Base-by-base conservation (phyloP, 2,888 invertebrate species). In the Tetanocera ferruginea region DNA sequence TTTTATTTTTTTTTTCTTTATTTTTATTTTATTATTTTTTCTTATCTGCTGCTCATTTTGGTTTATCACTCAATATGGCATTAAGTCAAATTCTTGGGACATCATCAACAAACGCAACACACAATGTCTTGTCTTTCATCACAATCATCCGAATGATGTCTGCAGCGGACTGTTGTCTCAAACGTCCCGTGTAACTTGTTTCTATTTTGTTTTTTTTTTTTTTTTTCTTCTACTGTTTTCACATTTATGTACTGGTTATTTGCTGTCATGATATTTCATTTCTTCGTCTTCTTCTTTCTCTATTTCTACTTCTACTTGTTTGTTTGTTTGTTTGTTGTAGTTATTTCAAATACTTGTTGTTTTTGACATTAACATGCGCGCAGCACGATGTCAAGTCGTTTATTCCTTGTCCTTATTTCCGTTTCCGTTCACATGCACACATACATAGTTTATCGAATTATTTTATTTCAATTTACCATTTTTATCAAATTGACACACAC, bases 331-430 rank as follows among this genome's bases (percentile, higher is more conserved):
- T 62, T 25, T 62, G 31, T 25, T 11, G 43, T 49, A 49, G 23
- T 43, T 9, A 3, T 67, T 49, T 49, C 17, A 19, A 49, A 28
- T 49, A 11, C 49, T 69, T 49, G 49, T 69, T 69, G 69, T 49
- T 69, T 37, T 49, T 69, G 69, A 25, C 49, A 69, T 49, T 69
- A 55, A 70, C 25, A 70, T 55, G 55, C 70, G n/a, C 34, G 64
- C 28, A 64, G 19, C 19, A 55, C 19, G 72, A 57, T 72, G 57
- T 72, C 72, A 72, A n/a, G 19, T 71, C 57, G 57, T 57, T 71
- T 71, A 71, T 71, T 57, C 14, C 8, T 57, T 23, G 72, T 28
- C 43, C 2, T n/a, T n/a, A n/a, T 43, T 43, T 43, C 43, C 11
- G 43, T 43, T 43, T 43, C 43, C 43, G 11, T 11, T 43, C 43